Conservation (phyloP, 2,888 invertebrate species). For the Leptinotarsa rubiginosa region DNA sequence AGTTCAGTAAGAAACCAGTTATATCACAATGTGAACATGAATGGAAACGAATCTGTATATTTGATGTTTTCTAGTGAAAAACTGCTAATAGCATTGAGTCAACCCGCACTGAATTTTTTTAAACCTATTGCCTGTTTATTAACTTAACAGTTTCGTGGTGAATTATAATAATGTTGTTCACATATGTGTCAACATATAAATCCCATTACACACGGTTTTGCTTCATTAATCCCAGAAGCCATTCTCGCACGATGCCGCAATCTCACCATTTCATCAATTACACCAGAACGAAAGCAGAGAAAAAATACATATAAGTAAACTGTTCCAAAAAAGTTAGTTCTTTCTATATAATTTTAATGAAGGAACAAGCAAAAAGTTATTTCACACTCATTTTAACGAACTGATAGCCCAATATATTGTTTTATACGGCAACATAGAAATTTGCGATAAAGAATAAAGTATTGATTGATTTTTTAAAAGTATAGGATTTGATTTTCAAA, state of each 20-base stretch:
- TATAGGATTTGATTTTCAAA: too few relatives aligned
- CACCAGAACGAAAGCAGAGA: not conserved
- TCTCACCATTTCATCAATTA: conserved; percentile 16
- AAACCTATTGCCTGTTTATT: not conserved
- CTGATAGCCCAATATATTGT: too few relatives aligned
- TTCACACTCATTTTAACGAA: too few relatives aligned
- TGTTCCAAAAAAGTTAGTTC: not conserved
- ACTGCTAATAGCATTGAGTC: not conserved
- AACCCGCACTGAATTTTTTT: not conserved
- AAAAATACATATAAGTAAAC: not conserved
- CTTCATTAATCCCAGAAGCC: conserved; percentile 19
- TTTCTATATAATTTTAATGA: too few relatives aligned
- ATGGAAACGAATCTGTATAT: too few relatives aligned
- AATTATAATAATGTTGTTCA: conserved; percentile 12
- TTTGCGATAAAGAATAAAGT: too few relatives aligned
- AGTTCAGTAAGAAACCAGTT: too few relatives aligned
- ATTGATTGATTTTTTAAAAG: too few relatives aligned
- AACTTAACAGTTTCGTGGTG: conserved; percentile 13
- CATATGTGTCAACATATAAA: conserved; percentile 21
- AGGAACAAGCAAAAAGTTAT: too few relatives aligned
- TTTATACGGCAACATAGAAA: too few relatives aligned
- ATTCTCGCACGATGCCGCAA: conserved; percentile 18
- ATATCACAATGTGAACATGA: too few relatives aligned
- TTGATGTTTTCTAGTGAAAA: too few relatives aligned
- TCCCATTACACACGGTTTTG: conserved; percentile 21